These are phyloP conservation scores for Ceratina calcarata DNA, from an alignment of 1,140 invertebrate species.

Conservation along the genomic window DNA sequence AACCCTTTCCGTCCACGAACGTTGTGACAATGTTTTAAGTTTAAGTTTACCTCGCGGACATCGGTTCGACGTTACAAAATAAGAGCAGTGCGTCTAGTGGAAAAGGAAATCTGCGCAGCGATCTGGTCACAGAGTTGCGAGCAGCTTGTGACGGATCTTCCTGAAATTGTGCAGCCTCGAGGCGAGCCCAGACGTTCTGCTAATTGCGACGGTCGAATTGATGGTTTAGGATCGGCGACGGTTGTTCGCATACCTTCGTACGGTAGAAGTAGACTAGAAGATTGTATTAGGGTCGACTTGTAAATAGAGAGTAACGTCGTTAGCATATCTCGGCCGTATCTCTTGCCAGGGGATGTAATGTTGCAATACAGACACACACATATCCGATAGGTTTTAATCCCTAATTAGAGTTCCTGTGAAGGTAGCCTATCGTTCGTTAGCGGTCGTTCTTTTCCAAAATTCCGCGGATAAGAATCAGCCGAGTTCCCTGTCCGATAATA, in stretches of 20 bases:
- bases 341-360: slow-evolving; percentile 59
- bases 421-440: slow-evolving; percentile 41
- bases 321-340: slow-evolving; percentile 46
- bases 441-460: background rate
- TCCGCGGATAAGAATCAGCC: no score
- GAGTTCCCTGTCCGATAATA: slow-evolving; percentile 8
- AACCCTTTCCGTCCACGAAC: slow-evolving; percentile 59
- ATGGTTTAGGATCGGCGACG: no score
- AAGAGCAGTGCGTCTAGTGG: slow-evolving; percentile 33
- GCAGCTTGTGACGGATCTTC: no score
- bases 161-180: no score
- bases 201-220: no score
- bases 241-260: slow-evolving; percentile 12
- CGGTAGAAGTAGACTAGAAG: slow-evolving; percentile 1
- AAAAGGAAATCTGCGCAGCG: background rate
- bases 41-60: slow-evolving; percentile 50
- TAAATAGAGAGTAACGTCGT: slow-evolving; percentile 47
- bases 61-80: background rate
- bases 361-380: slow-evolving; percentile 57
- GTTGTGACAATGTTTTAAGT: slow-evolving; percentile 56
- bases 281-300: slow-evolving; percentile 30
- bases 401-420: slow-evolving; percentile 65
- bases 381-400: slow-evolving; percentile 60
- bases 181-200: no score
- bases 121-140: no score